Evolutionary conservation across 2,113 vertebrate genomes (phyloP).

Genomic region (Salvator merianae): DNA sequence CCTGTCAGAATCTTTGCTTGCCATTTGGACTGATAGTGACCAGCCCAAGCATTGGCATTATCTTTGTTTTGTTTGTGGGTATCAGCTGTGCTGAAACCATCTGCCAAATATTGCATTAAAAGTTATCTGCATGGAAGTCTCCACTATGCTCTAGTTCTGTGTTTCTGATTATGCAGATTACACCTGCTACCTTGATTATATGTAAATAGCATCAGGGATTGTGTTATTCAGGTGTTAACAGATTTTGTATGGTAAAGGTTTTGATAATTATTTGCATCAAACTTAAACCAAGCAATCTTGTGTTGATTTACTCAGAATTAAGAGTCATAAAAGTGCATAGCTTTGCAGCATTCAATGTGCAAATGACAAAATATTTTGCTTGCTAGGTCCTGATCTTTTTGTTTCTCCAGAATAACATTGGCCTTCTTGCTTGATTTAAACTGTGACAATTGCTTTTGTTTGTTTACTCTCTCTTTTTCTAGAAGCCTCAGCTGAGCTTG

Average conservation of each 20-base stretch:
- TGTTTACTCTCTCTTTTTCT: no score
- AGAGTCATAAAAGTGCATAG: neutral
- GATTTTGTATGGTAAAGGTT: slow-evolving; percentile 12
- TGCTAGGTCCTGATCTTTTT: neutral
- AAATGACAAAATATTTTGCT: neutral
- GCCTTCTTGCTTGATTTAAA: neutral
- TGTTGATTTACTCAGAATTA: neutral
- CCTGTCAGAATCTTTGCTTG: neutral
- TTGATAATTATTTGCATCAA: neutral
- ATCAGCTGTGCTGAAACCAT: neutral
- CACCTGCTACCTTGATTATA: slow-evolving; percentile 30
- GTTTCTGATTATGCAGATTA: slow-evolving; percentile 31
- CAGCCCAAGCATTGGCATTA: neutral
- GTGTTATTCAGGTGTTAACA: slow-evolving; percentile 1
- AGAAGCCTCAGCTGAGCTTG: neutral
- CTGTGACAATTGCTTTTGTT: no score
- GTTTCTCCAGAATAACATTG: neutral
- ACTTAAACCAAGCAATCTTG: neutral
- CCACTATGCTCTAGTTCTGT: neutral
- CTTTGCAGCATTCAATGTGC: neutral
- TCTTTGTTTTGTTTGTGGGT: neutral
- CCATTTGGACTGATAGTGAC: neutral
- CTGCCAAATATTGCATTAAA: neutral
- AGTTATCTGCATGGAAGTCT: slow-evolving; percentile 4
- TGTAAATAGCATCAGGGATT: slow-evolving; percentile 28